Base-by-base conservation (phyloP, 2,888 invertebrate genomes). In the Cerastoderma edule region DNA sequence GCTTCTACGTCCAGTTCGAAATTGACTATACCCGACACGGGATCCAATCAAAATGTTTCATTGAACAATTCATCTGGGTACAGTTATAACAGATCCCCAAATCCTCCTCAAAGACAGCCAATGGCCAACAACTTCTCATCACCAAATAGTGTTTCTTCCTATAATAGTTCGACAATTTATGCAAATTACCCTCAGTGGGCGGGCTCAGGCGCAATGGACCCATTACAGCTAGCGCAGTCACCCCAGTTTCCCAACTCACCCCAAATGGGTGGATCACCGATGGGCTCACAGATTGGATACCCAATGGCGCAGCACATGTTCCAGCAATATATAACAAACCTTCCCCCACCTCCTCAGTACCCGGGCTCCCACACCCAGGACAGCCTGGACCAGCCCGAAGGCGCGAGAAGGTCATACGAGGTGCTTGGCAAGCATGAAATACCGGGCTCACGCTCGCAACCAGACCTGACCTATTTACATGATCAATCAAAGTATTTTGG, bases 371-470 rank as follows among this genome's bases (percentile, higher is more conserved):
- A 77, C 16, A 65, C 67, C 24, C 54, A 35, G 39, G 78, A 80
- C 2, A 63, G 72, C 19, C 35, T 77, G 2, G 83, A 85, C 33
- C 76, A 75, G 48, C 70, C 67, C 50, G 88, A 87, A 67, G 63
- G 64, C 2, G 70, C 87, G 28, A 73, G 83, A 56, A 75, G 89
- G 48, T 85, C 88, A 3, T 86, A 87, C 53, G 88, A 89, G 66
- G 77, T 85, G 44, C 68, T 88, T 46, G 87, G 87, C 22, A 85
- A 87, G 72, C 67, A 78, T 0, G 85, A 86, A 35, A 78, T 86
- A 28, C 81, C 84, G 16, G 79, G 82, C 22, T 96, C 96, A 5
- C 95, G 96, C 87, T 97, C 97, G 0, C 97, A 97, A 91, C 97
- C 97, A 0, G 97, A 97, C 93, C 93, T 97, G 82, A 95, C 96